These are phyloP conservation scores for Platyura marginata DNA, from an alignment of 1,140 invertebrate species.

Conservation along the genomic window DNA sequence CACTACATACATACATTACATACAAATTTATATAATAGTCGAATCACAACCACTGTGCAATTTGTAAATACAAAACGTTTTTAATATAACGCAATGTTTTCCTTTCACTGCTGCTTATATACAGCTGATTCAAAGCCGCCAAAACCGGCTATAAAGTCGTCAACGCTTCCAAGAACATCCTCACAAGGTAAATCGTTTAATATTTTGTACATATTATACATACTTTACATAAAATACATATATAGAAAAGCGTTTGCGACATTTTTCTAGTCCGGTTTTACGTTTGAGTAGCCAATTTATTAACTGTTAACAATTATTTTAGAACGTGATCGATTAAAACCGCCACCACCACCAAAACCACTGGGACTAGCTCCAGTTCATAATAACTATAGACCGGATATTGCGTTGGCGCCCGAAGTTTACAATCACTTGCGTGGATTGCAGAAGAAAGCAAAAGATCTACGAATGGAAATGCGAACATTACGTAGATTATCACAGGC, in stretches of 20 bases:
- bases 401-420: conserved; percentile 57
- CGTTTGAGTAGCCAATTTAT: neutral
- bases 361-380: conserved; percentile 43
- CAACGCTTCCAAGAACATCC: conserved; percentile 76
- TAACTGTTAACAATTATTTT: conserved; percentile 6
- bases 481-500: conserved; percentile 75
- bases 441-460: conserved; percentile 78
- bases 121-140: conserved; percentile 78
- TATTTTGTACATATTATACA: neutral
- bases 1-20: no score
- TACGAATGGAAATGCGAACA: conserved; percentile 69
- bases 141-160: conserved; percentile 88
- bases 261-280: neutral
- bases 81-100: no score
- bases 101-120: neutral
- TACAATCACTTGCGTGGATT: conserved; percentile 67
- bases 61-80: no score
- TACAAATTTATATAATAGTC: no score
- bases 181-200: conserved; percentile 60
- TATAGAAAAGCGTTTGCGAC: neutral
- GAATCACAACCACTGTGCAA: no score
- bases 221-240: no score
- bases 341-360: conserved; percentile 69
- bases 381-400: conserved; percentile 37
- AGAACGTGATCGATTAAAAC: conserved; percentile 69